Evolutionary conservation across 2,888 invertebrate genomes (phyloP).

Genomic region (Epirrhoe tristata): DNA sequence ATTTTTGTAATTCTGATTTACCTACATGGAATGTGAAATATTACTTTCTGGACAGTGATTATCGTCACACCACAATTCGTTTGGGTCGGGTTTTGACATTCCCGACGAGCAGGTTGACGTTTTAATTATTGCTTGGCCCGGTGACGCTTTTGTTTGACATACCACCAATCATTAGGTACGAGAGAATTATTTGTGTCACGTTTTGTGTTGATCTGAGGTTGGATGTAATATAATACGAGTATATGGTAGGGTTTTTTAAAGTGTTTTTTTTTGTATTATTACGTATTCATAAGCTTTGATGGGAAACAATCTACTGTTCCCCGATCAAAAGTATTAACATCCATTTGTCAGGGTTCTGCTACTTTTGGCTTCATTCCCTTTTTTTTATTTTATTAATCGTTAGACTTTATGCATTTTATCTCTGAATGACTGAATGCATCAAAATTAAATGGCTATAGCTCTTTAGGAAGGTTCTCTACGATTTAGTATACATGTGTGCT

Average conservation of each 20-base stretch:
- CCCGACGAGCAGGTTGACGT: slow-evolving; percentile 33
- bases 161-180: slow-evolving; percentile 15
- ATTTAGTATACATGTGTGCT: background rate
- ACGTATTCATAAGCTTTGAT: too few species aligned
- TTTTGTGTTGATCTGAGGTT: background rate
- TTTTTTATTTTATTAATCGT: too few species aligned
- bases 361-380: too few species aligned
- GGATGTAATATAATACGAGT: background rate
- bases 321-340: too few species aligned
- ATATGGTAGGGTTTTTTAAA: slow-evolving; percentile 2
- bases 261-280: background rate
- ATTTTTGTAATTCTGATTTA: slow-evolving; percentile 23
- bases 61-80: slow-evolving; percentile 29
- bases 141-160: slow-evolving; percentile 21
- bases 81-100: slow-evolving; percentile 40
- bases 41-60: slow-evolving; percentile 38
- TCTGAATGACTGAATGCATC: too few species aligned
- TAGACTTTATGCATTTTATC: too few species aligned
- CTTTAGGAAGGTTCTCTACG: too few species aligned
- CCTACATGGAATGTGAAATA: slow-evolving; percentile 35
- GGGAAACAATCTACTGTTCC: too few species aligned
- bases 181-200: slow-evolving; percentile 1
- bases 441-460: too few species aligned
- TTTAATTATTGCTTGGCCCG: slow-evolving; percentile 34
- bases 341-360: too few species aligned